Percentiles rank a stretch among this genome's conserved stretches.
phyloP scores from a whole-genome alignment of 2,113 vertebrate species.

The Galemys pyrenaicus region DNA sequence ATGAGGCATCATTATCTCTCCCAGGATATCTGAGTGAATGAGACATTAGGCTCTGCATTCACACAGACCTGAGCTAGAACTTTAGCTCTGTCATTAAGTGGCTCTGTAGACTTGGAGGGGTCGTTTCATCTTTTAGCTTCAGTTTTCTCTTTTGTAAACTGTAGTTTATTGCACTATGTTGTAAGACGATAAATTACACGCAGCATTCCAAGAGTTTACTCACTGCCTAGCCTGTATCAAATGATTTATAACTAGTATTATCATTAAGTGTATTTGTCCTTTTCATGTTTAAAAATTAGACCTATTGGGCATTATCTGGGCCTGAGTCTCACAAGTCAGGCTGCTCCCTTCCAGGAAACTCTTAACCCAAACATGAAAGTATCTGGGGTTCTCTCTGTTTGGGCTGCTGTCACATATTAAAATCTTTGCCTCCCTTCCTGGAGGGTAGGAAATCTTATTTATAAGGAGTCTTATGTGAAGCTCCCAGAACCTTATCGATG shows the following conservation, averaged over 20 bases:
- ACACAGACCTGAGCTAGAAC: background rate
- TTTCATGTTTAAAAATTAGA: background rate
- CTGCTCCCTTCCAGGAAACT: background rate
- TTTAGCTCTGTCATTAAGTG: background rate
- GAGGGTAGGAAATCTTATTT: background rate
- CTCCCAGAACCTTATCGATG: too few species aligned
- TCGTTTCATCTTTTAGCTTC: background rate
- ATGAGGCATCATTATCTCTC: background rate
- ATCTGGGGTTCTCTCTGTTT: background rate
- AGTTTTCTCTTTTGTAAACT: background rate
- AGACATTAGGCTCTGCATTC: background rate
- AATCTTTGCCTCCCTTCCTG: background rate
- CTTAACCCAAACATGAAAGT: background rate
- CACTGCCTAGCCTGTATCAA: background rate
- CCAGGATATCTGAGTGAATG: background rate
- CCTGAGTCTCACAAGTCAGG: background rate
- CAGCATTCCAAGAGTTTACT: background rate
- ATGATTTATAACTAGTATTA: background rate
- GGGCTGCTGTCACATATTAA: background rate
- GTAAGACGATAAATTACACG: background rate
- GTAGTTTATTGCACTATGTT: background rate
- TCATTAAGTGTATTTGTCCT: background rate
- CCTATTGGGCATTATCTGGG: background rate
- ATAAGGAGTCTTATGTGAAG: background rate
- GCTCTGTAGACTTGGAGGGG: background rate